Evolutionary conservation across 2,113 vertebrate genomes (phyloP).

Genomic region (Cyprinodon brontotheroides): DNA sequence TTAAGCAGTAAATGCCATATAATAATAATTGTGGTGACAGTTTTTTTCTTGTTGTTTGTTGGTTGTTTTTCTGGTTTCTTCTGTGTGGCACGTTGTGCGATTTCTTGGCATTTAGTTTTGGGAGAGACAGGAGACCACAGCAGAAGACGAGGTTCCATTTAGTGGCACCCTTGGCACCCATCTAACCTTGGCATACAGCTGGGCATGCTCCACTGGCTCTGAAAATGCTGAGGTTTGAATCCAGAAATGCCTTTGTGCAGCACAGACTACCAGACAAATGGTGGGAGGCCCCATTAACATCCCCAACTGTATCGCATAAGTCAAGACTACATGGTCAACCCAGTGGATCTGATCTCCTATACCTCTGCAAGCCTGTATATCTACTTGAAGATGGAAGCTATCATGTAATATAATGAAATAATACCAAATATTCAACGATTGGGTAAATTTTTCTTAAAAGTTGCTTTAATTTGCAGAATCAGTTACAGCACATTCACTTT

Average conservation of each 20-base stretch:
- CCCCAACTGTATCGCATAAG: slow-evolving; percentile 54
- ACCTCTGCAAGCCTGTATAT: slow-evolving; percentile 10
- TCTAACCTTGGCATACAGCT: slow-evolving; percentile 79
- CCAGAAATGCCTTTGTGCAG: slow-evolving; percentile 75
- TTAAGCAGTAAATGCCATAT: not conserved
- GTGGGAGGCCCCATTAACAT: slow-evolving; percentile 61
- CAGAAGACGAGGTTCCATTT: slow-evolving; percentile 71
- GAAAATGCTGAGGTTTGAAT: slow-evolving; percentile 81
- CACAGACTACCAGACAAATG: slow-evolving; percentile 69
- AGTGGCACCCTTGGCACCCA: slow-evolving; percentile 79
- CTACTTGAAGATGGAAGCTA: slow-evolving; percentile 22
- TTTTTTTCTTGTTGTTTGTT: slow-evolving; percentile 11
- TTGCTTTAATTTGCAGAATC: slow-evolving; percentile 37
- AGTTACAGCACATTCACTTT: slow-evolving; percentile 31
- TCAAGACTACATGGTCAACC: slow-evolving; percentile 39
- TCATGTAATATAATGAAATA: not conserved
- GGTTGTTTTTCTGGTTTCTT: not conserved
- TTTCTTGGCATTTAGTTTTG: slow-evolving; percentile 55
- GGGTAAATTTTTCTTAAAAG: slow-evolving; percentile 8
- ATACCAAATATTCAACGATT: slow-evolving; percentile 19
- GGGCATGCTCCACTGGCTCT: slow-evolving; percentile 70
- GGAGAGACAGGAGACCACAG: slow-evolving; percentile 48
- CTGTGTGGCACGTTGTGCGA: slow-evolving; percentile 42
- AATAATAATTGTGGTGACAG: not conserved
- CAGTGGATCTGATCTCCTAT: slow-evolving; percentile 41